These are phyloP conservation scores for Eupeodes latifasciatus DNA, from an alignment of 2,888 invertebrate genomes.

Conservation along the genomic window DNA sequence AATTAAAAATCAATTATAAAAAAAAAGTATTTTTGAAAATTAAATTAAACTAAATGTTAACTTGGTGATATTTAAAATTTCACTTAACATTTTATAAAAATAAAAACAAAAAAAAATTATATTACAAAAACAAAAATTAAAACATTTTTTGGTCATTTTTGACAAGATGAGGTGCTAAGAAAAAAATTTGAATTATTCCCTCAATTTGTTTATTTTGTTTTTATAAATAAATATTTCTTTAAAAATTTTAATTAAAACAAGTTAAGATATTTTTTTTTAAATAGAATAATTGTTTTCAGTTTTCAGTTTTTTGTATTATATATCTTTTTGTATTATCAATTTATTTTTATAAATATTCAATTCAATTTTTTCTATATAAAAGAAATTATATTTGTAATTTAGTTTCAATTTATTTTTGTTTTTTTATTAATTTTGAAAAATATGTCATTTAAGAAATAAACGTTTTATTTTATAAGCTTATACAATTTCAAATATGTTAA, in stretches of 20 bases:
- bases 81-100: conserved; percentile 45
- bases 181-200: conserved; percentile 50
- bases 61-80: conserved; percentile 73
- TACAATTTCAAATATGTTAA: conserved; percentile 5
- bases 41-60: conserved; percentile 34
- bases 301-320: conserved; percentile 47
- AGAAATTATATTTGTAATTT: conserved; percentile 52
- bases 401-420: conserved; percentile 62
- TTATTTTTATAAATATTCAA: neutral
- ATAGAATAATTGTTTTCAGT: conserved; percentile 73
- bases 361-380: conserved; percentile 37
- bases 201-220: conserved; percentile 45
- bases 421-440: neutral
- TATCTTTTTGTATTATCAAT: conserved; percentile 26
- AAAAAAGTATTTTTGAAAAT: conserved; percentile 66
- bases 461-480: conserved; percentile 35
- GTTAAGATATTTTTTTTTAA: conserved; percentile 24
- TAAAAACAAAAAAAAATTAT: conserved; percentile 29
- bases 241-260: neutral
- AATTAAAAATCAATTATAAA: conserved; percentile 25
- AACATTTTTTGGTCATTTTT: conserved; percentile 68
- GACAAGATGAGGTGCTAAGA: conserved; percentile 73
- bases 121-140: conserved; percentile 25
- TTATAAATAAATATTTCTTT: conserved; percentile 22
- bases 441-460: conserved; percentile 4